Base-by-base conservation (phyloP, 1,140 invertebrate species). In the Scaptodrosophila lebanonensis region DNA sequence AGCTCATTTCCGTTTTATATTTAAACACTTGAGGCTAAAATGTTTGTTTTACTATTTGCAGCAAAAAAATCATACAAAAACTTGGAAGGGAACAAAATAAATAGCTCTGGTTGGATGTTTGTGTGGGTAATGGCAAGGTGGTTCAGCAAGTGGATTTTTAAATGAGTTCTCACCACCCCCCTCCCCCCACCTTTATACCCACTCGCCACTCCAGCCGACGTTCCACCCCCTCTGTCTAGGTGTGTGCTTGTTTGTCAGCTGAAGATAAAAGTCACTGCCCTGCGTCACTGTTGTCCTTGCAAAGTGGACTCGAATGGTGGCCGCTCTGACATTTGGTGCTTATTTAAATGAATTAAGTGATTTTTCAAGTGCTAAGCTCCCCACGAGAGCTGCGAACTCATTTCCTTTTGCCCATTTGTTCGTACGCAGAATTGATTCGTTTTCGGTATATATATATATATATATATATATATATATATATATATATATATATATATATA, bases 291-390 rank as follows among this genome's bases (percentile, higher is more conserved):
- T 67, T 48, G 16, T 9, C n/a, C 11, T 17, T 40, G 27, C 64
- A 72, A 79, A 76, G 27, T 75, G 65, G 75, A 66, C 66, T 82
- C 60, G 49, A 17, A 32, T 30, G 54, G 50, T 59, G 56, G 59
- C 63, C 53, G 72, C 51, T 32, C 39, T 63, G 51, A 66, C 75
- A 70, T 62, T 73, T 56, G 45, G 71, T 66, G 69, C 70, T 79
- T 79, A 75, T 79, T 79, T 79, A 75, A 79, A 79, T 82, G 75
- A 82, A 82, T 82, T 82, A 82, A 79, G 76, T 82, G 75, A 82
- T 82, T 82, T 82, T 70, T 82, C 75, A 82, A 82, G 76, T 63
- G 76, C 75, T 82, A 67, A 82, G 75, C 75, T 58, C 30, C 65
- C 69, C 66, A 82, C 61, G 61, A n/a, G n/a, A 72, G 68, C 73